These are phyloP conservation scores for Pseudopipra pipra DNA, from an alignment of 2,113 vertebrate species.

Conservation along the genomic window DNA sequence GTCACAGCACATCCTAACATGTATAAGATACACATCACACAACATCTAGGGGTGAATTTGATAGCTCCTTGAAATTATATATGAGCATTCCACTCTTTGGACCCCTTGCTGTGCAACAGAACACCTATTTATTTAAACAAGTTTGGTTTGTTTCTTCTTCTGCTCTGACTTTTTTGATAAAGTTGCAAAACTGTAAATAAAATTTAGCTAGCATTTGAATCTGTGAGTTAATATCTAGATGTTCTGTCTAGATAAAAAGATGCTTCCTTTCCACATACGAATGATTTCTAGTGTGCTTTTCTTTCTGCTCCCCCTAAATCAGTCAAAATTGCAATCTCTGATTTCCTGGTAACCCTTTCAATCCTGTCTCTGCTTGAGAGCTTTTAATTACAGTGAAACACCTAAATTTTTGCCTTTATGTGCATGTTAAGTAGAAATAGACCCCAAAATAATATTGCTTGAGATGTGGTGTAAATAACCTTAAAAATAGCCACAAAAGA, in stretches of 20 bases:
- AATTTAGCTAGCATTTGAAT: not conserved
- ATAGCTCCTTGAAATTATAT: not conserved
- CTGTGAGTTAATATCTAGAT: not conserved
- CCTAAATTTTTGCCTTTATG: not conserved
- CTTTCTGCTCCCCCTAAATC: not conserved
- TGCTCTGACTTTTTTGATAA: not conserved
- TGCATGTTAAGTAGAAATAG: not conserved
- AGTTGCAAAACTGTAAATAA: not conserved
- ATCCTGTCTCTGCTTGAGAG: not conserved
- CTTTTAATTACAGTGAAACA: not conserved
- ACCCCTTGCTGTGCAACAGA: not conserved
- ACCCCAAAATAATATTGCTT: not conserved
- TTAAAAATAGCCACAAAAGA: not conserved
- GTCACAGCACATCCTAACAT: not conserved
- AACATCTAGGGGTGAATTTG: not conserved
- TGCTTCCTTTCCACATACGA: not conserved
- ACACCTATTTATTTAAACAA: not conserved
- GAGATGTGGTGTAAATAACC: not conserved
- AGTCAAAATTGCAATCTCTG: not conserved
- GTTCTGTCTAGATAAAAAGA: not conserved
- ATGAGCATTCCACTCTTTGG: not conserved
- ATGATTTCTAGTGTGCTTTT: not conserved
- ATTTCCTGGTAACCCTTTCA: not conserved
- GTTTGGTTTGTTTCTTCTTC: not conserved
- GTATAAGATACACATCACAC: not conserved